Evolutionary conservation across 2,113 vertebrate genomes (phyloP).

Genomic region (Colius striatus): DNA sequence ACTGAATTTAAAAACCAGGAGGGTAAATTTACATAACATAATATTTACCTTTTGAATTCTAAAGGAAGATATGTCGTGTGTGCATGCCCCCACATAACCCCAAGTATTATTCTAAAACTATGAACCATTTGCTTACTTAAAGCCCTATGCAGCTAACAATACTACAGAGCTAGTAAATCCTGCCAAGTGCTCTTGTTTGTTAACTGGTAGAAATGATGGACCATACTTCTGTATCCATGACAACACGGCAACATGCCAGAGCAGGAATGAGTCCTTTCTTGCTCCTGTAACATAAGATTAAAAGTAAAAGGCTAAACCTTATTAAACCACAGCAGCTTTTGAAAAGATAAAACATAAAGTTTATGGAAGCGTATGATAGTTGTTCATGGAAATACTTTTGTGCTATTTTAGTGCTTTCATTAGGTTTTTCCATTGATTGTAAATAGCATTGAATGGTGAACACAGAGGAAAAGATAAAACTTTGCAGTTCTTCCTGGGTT

Average conservation of each 20-base stretch:
- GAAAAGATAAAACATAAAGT: constrained; percentile 51
- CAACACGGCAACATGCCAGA: constrained; percentile 77
- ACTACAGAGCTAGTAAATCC: constrained; percentile 67
- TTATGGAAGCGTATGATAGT: background rate
- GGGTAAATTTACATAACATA: background rate
- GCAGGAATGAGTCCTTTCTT: constrained; percentile 70
- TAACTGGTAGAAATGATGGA: constrained; percentile 80
- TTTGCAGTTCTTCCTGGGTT: constrained; percentile 8
- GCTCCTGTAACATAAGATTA: constrained; percentile 60
- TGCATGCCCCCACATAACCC: background rate
- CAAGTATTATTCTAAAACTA: constrained; percentile 32
- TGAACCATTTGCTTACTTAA: constrained; percentile 56
- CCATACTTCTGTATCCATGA: constrained; percentile 82
- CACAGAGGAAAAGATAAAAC: background rate
- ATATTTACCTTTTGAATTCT: background rate
- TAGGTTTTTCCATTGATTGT: background rate
- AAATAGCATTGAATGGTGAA: background rate
- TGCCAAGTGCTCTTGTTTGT: constrained; percentile 72
- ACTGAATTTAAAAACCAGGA: background rate
- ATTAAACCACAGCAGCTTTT: constrained; percentile 61
- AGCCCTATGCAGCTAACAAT: constrained; percentile 2
- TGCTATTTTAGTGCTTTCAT: background rate
- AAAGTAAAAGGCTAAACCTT: constrained; percentile 64
- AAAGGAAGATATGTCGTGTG: background rate
- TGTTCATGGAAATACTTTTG: constrained; percentile 4